A percentile compares a stretch with the other conserved stretches of the same genome.
Evolutionary conservation across 2,888 invertebrate species (phyloP).

Genomic region (Xestia rhomboidea): DNA sequence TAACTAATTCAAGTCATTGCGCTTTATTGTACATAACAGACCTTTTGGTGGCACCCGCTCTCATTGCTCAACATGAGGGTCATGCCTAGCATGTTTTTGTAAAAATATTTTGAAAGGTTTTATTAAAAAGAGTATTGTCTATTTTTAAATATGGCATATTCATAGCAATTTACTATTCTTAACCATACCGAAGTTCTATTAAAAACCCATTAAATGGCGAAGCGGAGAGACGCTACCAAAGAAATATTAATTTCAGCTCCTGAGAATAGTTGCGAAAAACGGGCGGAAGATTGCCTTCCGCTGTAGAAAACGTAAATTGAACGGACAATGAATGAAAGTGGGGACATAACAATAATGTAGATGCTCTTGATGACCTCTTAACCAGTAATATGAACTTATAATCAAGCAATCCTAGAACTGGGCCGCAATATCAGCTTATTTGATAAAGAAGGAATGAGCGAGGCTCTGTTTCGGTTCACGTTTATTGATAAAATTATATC

Average conservation of each 20-base stretch:
- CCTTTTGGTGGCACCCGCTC: slow-evolving; percentile 84
- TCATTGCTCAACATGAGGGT: slow-evolving; percentile 72
- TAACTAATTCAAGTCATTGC: slow-evolving; percentile 90
- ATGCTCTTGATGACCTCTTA: slow-evolving; percentile 61
- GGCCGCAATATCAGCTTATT: slow-evolving; percentile 57
- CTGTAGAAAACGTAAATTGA: slow-evolving; percentile 65
- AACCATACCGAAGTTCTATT: slow-evolving; percentile 49
- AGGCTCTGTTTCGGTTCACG: slow-evolving; percentile 36
- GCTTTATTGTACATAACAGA: slow-evolving; percentile 83
- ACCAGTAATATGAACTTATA: slow-evolving; percentile 54
- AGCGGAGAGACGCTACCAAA: slow-evolving; percentile 58
- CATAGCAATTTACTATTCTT: slow-evolving; percentile 8
- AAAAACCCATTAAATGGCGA: slow-evolving; percentile 39
- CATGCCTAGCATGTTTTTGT: slow-evolving; percentile 78
- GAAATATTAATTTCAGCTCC: slow-evolving; percentile 61
- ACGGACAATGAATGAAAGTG: slow-evolving; percentile 58
- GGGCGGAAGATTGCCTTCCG: slow-evolving; percentile 68
- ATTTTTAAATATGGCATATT: slow-evolving; percentile 31
- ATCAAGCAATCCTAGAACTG: slow-evolving; percentile 60
- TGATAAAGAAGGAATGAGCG: slow-evolving; percentile 55
- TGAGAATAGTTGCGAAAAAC: slow-evolving; percentile 66
- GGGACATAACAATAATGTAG: slow-evolving; percentile 57
- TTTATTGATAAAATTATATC: slow-evolving; percentile 51
- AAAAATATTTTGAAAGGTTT: slow-evolving; percentile 80
- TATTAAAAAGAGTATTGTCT: slow-evolving; percentile 51